Percentiles rank a stretch among this genome's conserved stretches.
phyloP scores from a whole-genome alignment of 35 echinoderm and acorn worm species.

The Acanthaster planci region DNA sequence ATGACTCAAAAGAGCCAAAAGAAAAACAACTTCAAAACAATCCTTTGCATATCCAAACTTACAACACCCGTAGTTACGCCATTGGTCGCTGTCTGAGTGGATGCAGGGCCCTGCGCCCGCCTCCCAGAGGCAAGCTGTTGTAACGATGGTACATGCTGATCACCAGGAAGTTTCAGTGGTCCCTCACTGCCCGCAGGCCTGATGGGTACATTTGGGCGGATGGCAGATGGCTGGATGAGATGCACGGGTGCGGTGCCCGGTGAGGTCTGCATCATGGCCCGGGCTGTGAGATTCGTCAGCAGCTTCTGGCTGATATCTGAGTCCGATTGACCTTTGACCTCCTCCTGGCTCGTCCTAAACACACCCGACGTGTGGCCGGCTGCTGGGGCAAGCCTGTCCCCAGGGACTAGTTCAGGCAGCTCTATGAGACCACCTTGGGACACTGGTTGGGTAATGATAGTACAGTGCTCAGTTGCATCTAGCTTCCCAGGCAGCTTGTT shows the following conservation, averaged over 20 bases:
- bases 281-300: neutral
- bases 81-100: neutral
- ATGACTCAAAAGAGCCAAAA: too few species aligned
- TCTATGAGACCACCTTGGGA: neutral
- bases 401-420: neutral
- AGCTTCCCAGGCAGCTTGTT: neutral
- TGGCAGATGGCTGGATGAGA: neutral
- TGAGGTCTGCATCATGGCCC: neutral
- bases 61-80: neutral
- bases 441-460: neutral
- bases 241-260: neutral
- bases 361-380: neutral
- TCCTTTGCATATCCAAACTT: slow-evolving; percentile 3
- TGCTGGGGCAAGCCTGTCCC: neutral
- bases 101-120: neutral
- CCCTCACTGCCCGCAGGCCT: neutral
- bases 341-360: neutral
- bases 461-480: neutral
- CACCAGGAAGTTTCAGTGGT: neutral
- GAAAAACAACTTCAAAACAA: too few species aligned
- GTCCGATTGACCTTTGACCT: neutral
- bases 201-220: neutral
- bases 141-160: slow-evolving; percentile 22
- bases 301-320: slow-evolving; percentile 16
- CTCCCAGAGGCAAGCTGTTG: slow-evolving; percentile 26